Percentiles rank a stretch among this genome's conserved stretches.
Evolutionary conservation across 2,113 vertebrate genomes (phyloP).

Genomic region (Syngnathus scovelli): DNA sequence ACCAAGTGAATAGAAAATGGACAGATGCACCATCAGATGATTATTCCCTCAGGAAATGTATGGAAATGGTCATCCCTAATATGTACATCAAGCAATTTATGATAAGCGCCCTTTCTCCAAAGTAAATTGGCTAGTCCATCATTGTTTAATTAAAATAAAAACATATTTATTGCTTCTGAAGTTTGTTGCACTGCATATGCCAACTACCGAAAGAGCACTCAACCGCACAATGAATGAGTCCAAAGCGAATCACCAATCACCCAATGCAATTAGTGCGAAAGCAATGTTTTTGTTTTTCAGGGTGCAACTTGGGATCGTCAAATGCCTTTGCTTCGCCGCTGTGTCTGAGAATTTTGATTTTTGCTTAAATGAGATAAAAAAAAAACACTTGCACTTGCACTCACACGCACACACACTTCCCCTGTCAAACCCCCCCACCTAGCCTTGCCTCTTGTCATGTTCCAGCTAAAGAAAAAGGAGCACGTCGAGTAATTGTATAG

Average conservation of each 20-base stretch:
- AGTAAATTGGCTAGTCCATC: conserved; percentile 39
- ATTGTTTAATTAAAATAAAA: conserved; percentile 32
- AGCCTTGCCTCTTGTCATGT: neutral
- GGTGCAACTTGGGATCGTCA: neutral
- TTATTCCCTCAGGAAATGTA: neutral
- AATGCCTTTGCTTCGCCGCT: neutral
- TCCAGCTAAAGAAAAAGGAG: conserved; percentile 20
- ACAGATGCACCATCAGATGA: neutral
- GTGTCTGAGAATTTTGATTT: conserved; percentile 10
- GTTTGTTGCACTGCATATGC: conserved; percentile 5
- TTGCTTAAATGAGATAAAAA: conserved; percentile 6
- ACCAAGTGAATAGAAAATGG: neutral
- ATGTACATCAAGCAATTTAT: neutral
- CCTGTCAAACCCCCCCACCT: neutral
- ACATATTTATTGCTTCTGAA: conserved; percentile 23
- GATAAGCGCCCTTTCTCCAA: neutral
- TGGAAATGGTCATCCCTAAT: neutral
- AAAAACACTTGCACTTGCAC: neutral
- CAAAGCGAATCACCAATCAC: conserved; percentile 37
- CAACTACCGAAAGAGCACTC: conserved; percentile 25
- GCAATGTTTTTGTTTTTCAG: conserved; percentile 8
- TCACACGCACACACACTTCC: neutral
- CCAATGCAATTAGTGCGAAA: conserved; percentile 32
- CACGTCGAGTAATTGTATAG: conserved; percentile 38
- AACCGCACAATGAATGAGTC: conserved; percentile 28